Conservation (phyloP, 1,140 invertebrate genomes). For the Brachionus sp. region DNA sequence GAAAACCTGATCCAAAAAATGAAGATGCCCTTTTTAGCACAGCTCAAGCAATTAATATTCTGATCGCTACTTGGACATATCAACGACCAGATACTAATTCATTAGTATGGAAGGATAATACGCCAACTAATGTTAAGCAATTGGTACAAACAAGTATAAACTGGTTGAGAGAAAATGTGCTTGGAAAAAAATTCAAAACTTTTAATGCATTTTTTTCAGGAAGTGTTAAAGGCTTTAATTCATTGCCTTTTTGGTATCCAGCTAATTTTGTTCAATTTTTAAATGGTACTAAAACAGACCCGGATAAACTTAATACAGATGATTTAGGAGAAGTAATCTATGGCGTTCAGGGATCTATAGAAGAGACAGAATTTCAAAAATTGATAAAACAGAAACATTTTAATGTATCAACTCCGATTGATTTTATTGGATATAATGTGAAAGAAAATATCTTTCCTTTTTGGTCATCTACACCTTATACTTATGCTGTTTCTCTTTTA, state of each 20-base stretch:
- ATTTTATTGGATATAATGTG: constrained; percentile 51
- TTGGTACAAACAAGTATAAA: constrained; percentile 48
- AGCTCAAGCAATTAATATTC: constrained; percentile 50
- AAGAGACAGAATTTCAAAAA: constrained; percentile 47
- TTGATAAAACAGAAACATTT: constrained; percentile 50
- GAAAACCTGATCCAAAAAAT: constrained; percentile 48
- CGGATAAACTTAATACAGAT: neutral
- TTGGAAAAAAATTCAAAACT: constrained; percentile 50
- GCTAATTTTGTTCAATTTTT: constrained; percentile 51
- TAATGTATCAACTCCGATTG: constrained; percentile 49
- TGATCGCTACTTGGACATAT: constrained; percentile 50
- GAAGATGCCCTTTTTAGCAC: constrained; percentile 53
- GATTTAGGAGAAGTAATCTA: constrained; percentile 42
- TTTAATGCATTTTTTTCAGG: constrained; percentile 57
- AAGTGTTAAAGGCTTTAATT: constrained; percentile 50
- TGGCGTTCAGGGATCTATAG: constrained; percentile 49
- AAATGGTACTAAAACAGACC: constrained; percentile 49
- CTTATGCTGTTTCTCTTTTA: constrained; percentile 50
- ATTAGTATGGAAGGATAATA: constrained; percentile 48
- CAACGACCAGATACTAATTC: constrained; percentile 46
- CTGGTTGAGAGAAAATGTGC: constrained; percentile 49
- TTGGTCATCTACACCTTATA: constrained; percentile 51
- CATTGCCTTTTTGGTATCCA: constrained; percentile 52
- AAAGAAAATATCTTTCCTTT: constrained; percentile 49
- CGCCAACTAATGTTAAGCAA: constrained; percentile 49